Base-by-base conservation (phyloP, 1,140 invertebrate genomes). In the Conus betulinus region DNA sequence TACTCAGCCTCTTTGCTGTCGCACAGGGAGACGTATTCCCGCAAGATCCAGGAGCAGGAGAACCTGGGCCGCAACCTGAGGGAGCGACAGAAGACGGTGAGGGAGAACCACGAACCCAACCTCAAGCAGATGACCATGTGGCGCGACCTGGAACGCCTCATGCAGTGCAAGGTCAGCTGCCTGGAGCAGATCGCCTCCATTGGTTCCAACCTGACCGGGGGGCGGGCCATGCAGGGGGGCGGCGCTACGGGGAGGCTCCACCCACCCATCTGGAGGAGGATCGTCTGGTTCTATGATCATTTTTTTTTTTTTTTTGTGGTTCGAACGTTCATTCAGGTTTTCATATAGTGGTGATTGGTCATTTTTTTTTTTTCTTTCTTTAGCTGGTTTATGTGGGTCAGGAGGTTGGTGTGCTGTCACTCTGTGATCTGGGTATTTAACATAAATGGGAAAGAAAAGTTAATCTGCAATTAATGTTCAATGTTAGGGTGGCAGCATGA, bases 121-220 rank as follows among this genome's bases (percentile, higher is more conserved):
- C 95, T 96, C 74, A 96, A 96, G 89, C 97, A 97, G 94, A 96
- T 96, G 88, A 96, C 96, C 90, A 96, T 97, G 94, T 97, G 97
- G 97, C 96, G 95, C 83, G 96, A 97, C 94, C 92, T 97, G 11
- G 93, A 96, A 87, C 91, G 93, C 52, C 91, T 96, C 0, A 88
- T 96, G 89, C 95, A 96, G 87, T 93, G 93, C 84, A 96, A 96
- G 90, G 90, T 92, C 82, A 90, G 93, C 84, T 94, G 95, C 83
- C 88, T 91, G 57, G 92, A 93, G 57, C 78, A 89, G 53, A 89
- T 89, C n/a, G 90, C 91, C 7, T 87, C 88, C 57, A 89, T 90
- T 5, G 91, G 90, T 20, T 78, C 85, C 71, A 78, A 74, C 67
- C 51, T 87, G 13, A 87, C 85, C 13, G 88, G 71, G 86, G 55